Evolutionary conservation across 1,140 invertebrate genomes (phyloP).

Genomic region (Coenobita brevimanus): DNA sequence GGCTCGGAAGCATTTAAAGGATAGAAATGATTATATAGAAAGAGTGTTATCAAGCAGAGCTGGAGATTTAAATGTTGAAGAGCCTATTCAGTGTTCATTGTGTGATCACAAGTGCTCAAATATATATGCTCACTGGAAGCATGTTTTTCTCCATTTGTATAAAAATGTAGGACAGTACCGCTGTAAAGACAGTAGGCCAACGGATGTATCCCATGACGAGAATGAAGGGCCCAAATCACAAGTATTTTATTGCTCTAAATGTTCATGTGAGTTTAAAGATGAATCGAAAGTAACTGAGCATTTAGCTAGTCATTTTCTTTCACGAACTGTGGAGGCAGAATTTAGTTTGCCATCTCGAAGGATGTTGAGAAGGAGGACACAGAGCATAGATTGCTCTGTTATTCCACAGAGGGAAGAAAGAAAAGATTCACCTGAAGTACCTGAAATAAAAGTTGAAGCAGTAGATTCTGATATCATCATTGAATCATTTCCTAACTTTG

Average conservation of each 20-base stretch:
- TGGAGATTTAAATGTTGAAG: conserved; percentile 15
- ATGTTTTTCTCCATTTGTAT: conserved; percentile 48
- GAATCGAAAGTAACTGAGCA: conserved; percentile 13
- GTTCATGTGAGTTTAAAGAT: conserved; percentile 22
- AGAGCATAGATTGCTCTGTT: too few species aligned
- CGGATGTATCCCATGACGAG: not conserved
- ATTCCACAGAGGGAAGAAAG: too few species aligned
- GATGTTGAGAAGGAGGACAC: not conserved
- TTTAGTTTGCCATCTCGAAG: not conserved
- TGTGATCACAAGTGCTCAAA: conserved; percentile 34
- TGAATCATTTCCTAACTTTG: too few species aligned
- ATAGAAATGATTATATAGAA: conserved; percentile 44
- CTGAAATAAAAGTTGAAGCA: too few species aligned
- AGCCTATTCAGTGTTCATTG: conserved; percentile 27
- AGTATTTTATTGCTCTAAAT: not conserved
- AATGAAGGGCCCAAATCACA: not conserved
- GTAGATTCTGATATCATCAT: too few species aligned
- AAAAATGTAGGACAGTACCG: not conserved
- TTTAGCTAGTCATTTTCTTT: conserved; percentile 44
- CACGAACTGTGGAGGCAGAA: not conserved
- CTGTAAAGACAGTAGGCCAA: not conserved
- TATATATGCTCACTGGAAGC: conserved; percentile 50
- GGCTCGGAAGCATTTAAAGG: conserved; percentile 3
- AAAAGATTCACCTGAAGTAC: too few species aligned
- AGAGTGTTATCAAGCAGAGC: not conserved